Evolutionary conservation across 2,888 invertebrate species (phyloP).

Genomic region (Caenorhabditis becei): DNA sequence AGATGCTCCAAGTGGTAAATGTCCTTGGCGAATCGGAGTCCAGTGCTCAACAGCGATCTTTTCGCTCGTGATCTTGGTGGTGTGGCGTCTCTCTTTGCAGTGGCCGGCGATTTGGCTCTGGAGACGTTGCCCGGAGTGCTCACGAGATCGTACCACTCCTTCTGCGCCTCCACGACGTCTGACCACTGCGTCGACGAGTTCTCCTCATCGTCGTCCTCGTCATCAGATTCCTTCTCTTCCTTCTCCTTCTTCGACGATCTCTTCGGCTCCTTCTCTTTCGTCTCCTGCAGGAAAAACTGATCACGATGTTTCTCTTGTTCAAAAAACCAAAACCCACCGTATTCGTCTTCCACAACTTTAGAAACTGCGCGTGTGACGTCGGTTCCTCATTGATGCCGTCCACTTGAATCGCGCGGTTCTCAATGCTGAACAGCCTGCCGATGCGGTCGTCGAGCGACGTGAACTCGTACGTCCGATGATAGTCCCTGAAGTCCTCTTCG

Average conservation of each 20-base stretch:
- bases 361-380: slow-evolving; percentile 61
- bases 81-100: slow-evolving; percentile 2
- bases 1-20: slow-evolving; percentile 67
- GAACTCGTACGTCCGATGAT: slow-evolving; percentile 77
- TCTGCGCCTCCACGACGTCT: slow-evolving; percentile 59
- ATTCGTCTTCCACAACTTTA: slow-evolving; percentile 71
- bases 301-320: background rate
- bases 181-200: slow-evolving; percentile 59
- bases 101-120: background rate
- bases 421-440: slow-evolving; percentile 54
- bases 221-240: slow-evolving; percentile 66
- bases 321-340: slow-evolving; percentile 34
- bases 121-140: slow-evolving; percentile 39
- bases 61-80: slow-evolving; percentile 2
- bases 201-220: slow-evolving; percentile 70
- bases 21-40: slow-evolving; percentile 68
- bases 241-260: slow-evolving; percentile 59
- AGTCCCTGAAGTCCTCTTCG: slow-evolving; percentile 68
- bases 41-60: slow-evolving; percentile 52
- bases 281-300: slow-evolving; percentile 49
- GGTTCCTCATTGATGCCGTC: slow-evolving; percentile 68
- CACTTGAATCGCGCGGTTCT: slow-evolving; percentile 66
- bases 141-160: slow-evolving; percentile 54
- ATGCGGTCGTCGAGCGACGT: slow-evolving; percentile 73
- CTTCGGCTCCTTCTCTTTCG: slow-evolving; percentile 59